phyloP scores from a whole-genome alignment of 92 coral and sea anemone species.

The Umimayanthus kanabou region DNA sequence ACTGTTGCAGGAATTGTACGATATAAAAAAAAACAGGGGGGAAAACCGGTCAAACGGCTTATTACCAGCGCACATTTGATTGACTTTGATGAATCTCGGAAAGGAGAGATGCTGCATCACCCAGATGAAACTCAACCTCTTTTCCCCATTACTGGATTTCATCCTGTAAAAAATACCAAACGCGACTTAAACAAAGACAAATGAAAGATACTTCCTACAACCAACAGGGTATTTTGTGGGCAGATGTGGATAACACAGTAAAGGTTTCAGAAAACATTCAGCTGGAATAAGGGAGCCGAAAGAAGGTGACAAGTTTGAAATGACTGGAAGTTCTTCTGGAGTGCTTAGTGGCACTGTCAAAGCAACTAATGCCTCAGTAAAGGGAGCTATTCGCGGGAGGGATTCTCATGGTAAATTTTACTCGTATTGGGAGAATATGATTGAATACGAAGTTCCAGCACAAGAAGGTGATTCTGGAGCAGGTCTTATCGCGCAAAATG shows the following conservation, averaged over 20 bases:
- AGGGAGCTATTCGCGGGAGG: neutral
- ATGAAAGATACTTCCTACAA: neutral
- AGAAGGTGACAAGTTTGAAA: neutral
- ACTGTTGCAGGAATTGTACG: conserved; percentile 3
- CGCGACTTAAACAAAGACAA: neutral
- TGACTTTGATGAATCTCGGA: conserved; percentile 8
- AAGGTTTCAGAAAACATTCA: neutral
- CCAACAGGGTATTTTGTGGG: conserved; percentile 8
- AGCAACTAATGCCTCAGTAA: neutral
- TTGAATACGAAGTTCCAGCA: neutral
- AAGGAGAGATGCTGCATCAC: neutral
- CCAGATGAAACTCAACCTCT: neutral
- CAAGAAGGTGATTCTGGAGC: neutral
- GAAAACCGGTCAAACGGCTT: neutral
- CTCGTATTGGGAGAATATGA: conserved; percentile 18
- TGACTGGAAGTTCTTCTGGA: conserved; percentile 8
- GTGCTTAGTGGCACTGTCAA: neutral
- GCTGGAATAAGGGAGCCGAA: neutral
- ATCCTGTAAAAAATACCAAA: neutral
- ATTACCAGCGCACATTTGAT: conserved; percentile 20
- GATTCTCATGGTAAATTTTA: neutral
- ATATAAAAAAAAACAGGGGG: neutral
- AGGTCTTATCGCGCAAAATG: neutral
- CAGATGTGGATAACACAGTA: neutral
- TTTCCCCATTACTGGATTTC: neutral